These are phyloP conservation scores for Tokudaia tokunoshimensis DNA, from an alignment of 2,797 vertebrate genomes.

Conservation along the genomic window DNA sequence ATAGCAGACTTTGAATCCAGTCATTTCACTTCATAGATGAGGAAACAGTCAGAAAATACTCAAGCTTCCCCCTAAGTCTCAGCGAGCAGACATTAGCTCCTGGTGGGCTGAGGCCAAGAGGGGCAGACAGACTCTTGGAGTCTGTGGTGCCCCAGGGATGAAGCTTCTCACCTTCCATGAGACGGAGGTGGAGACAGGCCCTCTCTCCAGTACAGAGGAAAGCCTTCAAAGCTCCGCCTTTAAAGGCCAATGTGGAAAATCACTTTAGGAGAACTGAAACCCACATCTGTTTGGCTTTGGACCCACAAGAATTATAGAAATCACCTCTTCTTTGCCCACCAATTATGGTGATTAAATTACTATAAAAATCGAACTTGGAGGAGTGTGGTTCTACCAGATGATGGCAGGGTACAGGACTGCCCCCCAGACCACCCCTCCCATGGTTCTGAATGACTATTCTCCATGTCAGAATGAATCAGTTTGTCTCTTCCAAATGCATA, in stretches of 20 bases:
- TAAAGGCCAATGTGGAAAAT: conserved; percentile 74
- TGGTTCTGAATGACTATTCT: conserved; percentile 13
- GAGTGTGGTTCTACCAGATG: conserved; percentile 43
- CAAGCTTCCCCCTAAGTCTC: conserved; percentile 14
- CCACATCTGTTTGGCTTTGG: conserved; percentile 82
- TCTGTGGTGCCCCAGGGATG: neutral
- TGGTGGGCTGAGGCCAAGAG: neutral
- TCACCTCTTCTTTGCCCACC: conserved; percentile 78
- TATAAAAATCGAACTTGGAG: conserved; percentile 79
- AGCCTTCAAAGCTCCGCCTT: neutral
- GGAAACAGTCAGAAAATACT: conserved; percentile 21
- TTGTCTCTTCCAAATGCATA: conserved; percentile 52
- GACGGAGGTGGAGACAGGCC: neutral
- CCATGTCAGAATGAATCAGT: conserved; percentile 47
- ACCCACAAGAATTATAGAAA: conserved; percentile 78
- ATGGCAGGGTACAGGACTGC: neutral
- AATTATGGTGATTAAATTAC: conserved; percentile 80
- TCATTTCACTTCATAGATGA: conserved; percentile 55
- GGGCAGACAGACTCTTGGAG: neutral
- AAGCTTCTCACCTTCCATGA: neutral
- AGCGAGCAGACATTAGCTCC: neutral
- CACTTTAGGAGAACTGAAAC: conserved; percentile 70
- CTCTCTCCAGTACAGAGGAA: conserved; percentile 14
- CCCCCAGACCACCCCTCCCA: neutral
- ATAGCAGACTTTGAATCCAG: conserved; percentile 54